Evolutionary conservation across 2,797 vertebrate genomes (phyloP), one percentile per base, ranked within the genome.

Genomic region (Cheirogaleus major): DNA sequence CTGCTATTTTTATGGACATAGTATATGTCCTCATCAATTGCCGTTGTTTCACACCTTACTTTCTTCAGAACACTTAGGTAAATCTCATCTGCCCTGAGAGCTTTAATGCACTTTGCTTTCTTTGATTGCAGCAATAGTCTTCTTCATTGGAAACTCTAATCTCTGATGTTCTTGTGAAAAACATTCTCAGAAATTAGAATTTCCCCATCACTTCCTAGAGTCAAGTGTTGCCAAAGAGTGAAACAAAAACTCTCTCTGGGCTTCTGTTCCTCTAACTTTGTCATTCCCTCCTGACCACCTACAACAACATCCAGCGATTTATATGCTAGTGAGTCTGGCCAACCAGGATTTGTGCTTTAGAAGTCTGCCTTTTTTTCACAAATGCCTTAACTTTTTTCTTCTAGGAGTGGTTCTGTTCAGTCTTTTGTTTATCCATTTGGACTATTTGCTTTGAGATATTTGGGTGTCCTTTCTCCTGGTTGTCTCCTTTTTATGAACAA

Each of bases 161-260:
- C 70, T 89, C 80, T 45, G 48, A 65, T n/a, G 80, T 95, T 95
- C 91, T 81, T 92, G 83, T 93, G 90, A 96, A 94, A 95, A 88
- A n/a, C 2, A 1, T 96, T 97, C 97, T 96, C 81, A 93, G 97
- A 97, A 97, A 93, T 59, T 7, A 81, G 89, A 95, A 95, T 93
- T 97, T 97, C 97, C 43, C 79, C 88, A 96, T 97, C 72, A 57
- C 90, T 97, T 97, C 97, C 81, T 89, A 72, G 89, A 97, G 76
- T 79, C 57, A 70, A 76, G 48, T n/a, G 14, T 52, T 96, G 93
- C 92, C 95, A 96, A 92, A 93, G 41, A 90, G 67, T 18, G 23
- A 83, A 96, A 97, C 83, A 92, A 87, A 96, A 95, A 50, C n/a
- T 7, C 4, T 87, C 38, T 79, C 69, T 75, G 76, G 81, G 32